Base-by-base conservation (phyloP, 23 tunicate genomes). In the Styela plicata region DNA sequence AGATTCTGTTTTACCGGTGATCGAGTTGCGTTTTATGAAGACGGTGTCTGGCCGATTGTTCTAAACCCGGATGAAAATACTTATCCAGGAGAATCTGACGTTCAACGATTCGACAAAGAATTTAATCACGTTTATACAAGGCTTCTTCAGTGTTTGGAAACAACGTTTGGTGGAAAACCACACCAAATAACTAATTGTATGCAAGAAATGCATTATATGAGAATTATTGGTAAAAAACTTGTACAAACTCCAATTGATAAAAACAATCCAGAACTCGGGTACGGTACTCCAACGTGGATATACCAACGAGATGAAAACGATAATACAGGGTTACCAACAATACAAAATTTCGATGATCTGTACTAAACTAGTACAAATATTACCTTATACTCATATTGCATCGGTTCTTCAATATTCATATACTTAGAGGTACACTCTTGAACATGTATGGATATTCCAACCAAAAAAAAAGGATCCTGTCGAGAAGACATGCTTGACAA, bases 151-250 rank as follows among this genome's bases (percentile, higher is more conserved):
- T 80, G 74, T 44, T 65, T 29, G 79, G 94, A 89, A 63, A 25
- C 28, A 3, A 44, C 85, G 1, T 37, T 89, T 65, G 85, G 85
- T 62, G 88, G 88, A 19, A 34, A 70, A 2, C 82, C 84, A 0
- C 66, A 37, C 1, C 24, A 70, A 61, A 80, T 89, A 85, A 26
- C 76, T 17, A 64, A 83, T 7, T 89, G 94, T 52, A 89, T 84
- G 88, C 88, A 86, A 76, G 73, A 79, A 28, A 89, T 89, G 94
- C 80, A 79, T 74, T 80, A 84, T 27, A 26, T 89, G 64, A 37
- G 70, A 33, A 64, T 44, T 31, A 74, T 76, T n/a, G 94, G 94
- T 0, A 74, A 89, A 52, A 73, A 73, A n/a, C 36, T 83, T 0
- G 94, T 89, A 17, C 76, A 73, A 20, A 63, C 53, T 3, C 88